Evolutionary conservation across 2,888 invertebrate genomes (phyloP).

Genomic region (Leptinotarsa haldemani): DNA sequence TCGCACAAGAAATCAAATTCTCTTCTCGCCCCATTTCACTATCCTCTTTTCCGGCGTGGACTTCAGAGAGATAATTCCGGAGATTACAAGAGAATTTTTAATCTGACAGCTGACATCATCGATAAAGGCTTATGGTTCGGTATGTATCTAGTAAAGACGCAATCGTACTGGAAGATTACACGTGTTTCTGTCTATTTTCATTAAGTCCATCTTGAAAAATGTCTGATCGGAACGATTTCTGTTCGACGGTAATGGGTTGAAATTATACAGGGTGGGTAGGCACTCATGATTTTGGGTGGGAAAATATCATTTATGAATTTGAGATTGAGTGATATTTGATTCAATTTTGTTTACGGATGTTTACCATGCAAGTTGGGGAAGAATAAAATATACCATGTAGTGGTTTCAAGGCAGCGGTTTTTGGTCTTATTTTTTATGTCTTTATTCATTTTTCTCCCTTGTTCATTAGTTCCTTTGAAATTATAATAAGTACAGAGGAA

Average conservation of each 20-base stretch:
- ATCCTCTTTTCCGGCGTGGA: not conserved
- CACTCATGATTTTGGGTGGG: not conserved
- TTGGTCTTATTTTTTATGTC: too few species aligned
- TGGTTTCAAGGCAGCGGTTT: too few species aligned
- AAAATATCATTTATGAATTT: not conserved
- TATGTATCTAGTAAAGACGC: not conserved
- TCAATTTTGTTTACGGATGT: too few species aligned
- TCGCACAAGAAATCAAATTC: not conserved
- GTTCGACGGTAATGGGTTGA: not conserved
- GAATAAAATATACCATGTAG: too few species aligned
- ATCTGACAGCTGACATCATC: conserved; percentile 9
- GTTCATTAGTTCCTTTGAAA: too few species aligned
- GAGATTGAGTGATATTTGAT: too few species aligned
- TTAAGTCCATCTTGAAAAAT: not conserved
- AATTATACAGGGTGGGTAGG: not conserved
- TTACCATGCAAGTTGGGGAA: too few species aligned
- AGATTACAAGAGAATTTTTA: not conserved
- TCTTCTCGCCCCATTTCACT: not conserved
- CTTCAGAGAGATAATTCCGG: not conserved
- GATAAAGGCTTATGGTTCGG: not conserved
- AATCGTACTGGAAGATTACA: conserved; percentile 4
- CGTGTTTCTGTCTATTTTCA: not conserved
- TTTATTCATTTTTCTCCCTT: too few species aligned
- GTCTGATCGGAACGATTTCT: not conserved
- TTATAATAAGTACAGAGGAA: too few species aligned